Conservation (phyloP, 2,113 vertebrate species). For the Sus scrofa region T2T-Sscrofa CM000815.6:87599501-87600000, state of each 20-base stretch:
- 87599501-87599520: not conserved
- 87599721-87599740: not conserved
- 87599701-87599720: conserved; percentile 29
- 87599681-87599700: conserved; percentile 18
- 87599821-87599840: not conserved
- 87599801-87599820: not conserved
- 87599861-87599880: not conserved
- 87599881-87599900: not conserved
- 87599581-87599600: not conserved
- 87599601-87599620: conserved; percentile 2
- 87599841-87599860: not conserved
- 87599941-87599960: not conserved
- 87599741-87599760: not conserved
- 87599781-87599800: conserved; percentile 18
- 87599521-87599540: not conserved
- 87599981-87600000: not conserved
- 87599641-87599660: not conserved
- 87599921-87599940: not conserved
- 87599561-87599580: not conserved
- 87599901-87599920: not conserved
- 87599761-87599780: conserved; percentile 38
- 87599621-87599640: not conserved
- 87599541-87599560: not conserved
- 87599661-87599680: not conserved
- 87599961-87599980: not conserved